phyloP scores from a whole-genome alignment of 2,113 vertebrate genomes.

The Salvator merianae region DNA sequence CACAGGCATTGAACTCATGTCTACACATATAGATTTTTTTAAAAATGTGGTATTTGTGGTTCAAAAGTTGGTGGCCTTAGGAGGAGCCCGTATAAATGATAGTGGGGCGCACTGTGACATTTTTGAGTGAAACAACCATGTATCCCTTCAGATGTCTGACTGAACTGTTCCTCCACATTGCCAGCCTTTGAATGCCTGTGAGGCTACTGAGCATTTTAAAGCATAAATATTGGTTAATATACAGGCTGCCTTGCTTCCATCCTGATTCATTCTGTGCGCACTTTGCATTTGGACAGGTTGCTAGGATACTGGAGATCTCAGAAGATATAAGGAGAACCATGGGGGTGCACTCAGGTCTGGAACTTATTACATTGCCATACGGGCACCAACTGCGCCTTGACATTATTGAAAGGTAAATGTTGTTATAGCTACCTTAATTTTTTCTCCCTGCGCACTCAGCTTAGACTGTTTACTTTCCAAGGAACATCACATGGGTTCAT shows the following conservation, averaged over 20 bases:
- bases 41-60: background rate
- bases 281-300: constrained; percentile 79
- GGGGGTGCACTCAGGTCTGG: constrained; percentile 91
- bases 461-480: background rate
- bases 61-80: background rate
- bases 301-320: constrained; percentile 88
- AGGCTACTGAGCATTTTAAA: background rate
- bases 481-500: background rate
- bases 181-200: background rate
- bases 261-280: constrained; percentile 5
- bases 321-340: constrained; percentile 85
- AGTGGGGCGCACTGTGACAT: background rate
- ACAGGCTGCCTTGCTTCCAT: background rate
- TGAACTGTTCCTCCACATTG: background rate
- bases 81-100: background rate
- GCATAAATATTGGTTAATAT: background rate
- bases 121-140: background rate
- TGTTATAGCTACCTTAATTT: background rate
- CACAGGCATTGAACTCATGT: background rate
- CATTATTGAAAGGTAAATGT: constrained; percentile 90
- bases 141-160: background rate
- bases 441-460: background rate
- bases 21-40: background rate
- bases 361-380: constrained; percentile 90
- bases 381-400: constrained; percentile 92